Base-by-base conservation (phyloP, 2,888 invertebrate genomes). In the Cataglyphis rosenhaueri region DNA sequence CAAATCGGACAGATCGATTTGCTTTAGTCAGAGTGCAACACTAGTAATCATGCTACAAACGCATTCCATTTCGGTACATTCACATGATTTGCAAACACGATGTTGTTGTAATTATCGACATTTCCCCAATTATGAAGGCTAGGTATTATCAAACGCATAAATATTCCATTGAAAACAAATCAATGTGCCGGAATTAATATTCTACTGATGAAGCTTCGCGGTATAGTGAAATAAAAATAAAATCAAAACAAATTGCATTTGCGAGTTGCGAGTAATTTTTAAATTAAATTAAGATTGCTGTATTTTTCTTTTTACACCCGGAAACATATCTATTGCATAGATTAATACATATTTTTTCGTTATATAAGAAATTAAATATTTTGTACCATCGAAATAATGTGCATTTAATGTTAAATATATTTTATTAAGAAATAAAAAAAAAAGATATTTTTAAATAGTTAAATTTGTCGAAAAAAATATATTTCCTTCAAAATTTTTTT, bases 31-130 rank as follows among this genome's bases (percentile, higher is more conserved):
- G 70, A 59, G 44, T 32, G 59, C 78, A 78, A 70, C 44, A 12
- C 70, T 32, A 76, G 52, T 76, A 76, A 76, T 76, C 76, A 76
- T 68, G 55, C 70, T 68, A 41, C 57, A 78, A 70, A 78, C 70
- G 32, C 44, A 78, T 78, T 78, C 59, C 59, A 78, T 78, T 78
- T 57, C 32, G 55, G 70, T 78, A 59, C 70, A 41, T 21, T 62
- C 32, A 41, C 68, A 70, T 70, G 70, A 78, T 68, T 57, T 70
- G 70, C 32, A 52, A 70, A 59, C 78, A 59, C 32, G 41, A 78
- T 70, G 70, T 78, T 78, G 59, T 78, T 68, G 71, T 70, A 70
- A 78, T 78, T 59, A 78, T 78, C 70, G 59, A 21, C 68, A 44
- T 78, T 78, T 70, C 55, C n/a, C 29, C 29, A 21, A 66, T 29